Evolutionary conservation across 1,140 invertebrate genomes (phyloP).

Genomic region (Bombus waltoni): DNA sequence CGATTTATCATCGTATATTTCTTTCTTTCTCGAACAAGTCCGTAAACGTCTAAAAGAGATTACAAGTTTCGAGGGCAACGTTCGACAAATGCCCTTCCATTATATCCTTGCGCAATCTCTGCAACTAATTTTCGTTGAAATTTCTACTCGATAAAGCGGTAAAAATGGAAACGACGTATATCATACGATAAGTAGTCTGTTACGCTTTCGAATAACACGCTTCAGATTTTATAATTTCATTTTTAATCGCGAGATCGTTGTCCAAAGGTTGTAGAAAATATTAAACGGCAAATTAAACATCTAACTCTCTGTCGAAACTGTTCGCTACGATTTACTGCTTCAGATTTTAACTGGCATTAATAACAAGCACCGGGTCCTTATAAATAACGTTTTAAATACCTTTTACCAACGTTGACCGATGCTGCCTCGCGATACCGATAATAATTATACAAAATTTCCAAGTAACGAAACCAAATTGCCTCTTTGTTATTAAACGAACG

Average conservation of each 20-base stretch:
- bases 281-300: slow-evolving; percentile 8
- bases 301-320: neutral
- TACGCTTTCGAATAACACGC: neutral
- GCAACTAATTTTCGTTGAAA: neutral
- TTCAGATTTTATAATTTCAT: neutral
- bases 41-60: no score
- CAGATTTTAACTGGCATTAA: slow-evolving; percentile 20
- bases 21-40: neutral
- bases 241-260: neutral
- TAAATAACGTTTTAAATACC: neutral
- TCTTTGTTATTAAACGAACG: neutral
- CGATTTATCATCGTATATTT: neutral
- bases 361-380: neutral
- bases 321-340: neutral
- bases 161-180: neutral
- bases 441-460: neutral
- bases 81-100: neutral
- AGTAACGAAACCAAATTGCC: neutral
- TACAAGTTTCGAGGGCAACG: no score
- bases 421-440: neutral
- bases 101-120: neutral
- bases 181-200: neutral
- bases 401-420: neutral
- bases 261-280: neutral
- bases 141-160: neutral